Conservation (phyloP, 2,113 vertebrate species). For the Oreocharis arfaki region DNA sequence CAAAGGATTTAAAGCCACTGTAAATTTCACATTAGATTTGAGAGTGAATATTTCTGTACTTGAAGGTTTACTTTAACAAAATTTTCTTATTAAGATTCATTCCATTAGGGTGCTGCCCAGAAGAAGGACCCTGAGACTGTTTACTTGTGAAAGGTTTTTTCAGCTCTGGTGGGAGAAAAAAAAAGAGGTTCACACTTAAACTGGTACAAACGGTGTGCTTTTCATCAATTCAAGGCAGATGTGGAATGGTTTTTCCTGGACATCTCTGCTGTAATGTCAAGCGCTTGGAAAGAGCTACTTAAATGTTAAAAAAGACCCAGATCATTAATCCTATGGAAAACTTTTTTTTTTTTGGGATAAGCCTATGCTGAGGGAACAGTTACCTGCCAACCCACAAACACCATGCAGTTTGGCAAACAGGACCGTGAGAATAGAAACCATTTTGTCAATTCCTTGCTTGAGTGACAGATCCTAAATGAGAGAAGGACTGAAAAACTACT, state of each 20-base stretch:
- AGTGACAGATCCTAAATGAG: background rate
- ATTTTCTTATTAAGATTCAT: background rate
- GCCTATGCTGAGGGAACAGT: background rate
- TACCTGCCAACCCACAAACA: background rate
- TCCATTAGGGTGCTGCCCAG: background rate
- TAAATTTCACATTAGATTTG: background rate
- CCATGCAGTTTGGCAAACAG: background rate
- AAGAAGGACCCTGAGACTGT: background rate
- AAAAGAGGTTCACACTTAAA: background rate
- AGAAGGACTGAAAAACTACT: background rate
- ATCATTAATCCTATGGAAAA: background rate
- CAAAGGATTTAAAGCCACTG: background rate
- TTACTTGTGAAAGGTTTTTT: background rate
- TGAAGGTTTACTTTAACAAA: background rate
- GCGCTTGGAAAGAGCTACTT: background rate
- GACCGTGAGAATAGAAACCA: background rate
- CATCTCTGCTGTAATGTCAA: background rate
- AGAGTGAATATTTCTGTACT: background rate
- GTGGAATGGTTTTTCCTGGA: background rate
- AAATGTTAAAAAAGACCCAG: rapidly evolving
- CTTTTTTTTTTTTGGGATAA: no score
- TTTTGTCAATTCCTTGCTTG: background rate
- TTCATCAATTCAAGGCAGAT: background rate
- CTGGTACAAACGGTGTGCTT: background rate
- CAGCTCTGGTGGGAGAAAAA: background rate